These are phyloP conservation scores for Chascanopsetta lugubris DNA, from an alignment of 2,113 vertebrate genomes.

Conservation along the genomic window DNA sequence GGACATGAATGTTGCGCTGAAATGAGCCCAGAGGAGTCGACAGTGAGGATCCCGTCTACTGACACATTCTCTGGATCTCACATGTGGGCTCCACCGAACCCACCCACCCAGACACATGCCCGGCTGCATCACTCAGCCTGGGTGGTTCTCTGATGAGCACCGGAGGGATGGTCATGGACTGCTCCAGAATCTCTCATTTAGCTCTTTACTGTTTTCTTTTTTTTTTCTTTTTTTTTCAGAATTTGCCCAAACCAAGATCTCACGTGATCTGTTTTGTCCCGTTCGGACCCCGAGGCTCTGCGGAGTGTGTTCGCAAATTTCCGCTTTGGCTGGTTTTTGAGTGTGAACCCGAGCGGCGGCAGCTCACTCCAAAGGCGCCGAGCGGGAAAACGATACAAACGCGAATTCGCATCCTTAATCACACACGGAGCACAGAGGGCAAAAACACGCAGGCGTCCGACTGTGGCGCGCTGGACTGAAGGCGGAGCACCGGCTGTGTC, in stretches of 20 bases:
- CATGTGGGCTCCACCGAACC: background rate
- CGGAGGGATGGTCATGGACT: background rate
- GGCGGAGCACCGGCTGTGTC: conserved; percentile 27
- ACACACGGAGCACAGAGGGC: conserved; percentile 2
- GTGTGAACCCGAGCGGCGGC: no score
- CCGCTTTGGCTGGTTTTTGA: background rate
- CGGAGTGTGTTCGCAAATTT: background rate
- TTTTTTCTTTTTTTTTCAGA: no score
- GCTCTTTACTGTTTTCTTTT: no score
- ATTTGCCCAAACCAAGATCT: background rate
- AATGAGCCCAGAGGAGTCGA: no score
- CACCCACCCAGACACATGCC: no score
- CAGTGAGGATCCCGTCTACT: no score
- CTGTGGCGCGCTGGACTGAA: background rate
- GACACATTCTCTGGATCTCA: conserved; percentile 18
- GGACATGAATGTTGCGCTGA: no score
- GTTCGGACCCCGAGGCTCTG: background rate
- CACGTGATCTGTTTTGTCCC: background rate
- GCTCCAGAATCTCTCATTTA: background rate
- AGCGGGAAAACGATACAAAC: conserved; percentile 1
- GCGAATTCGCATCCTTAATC: conserved; percentile 8
- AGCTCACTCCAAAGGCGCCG: background rate
- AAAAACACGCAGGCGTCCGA: conserved; percentile 18
- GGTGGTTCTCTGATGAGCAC: conserved; percentile 18
- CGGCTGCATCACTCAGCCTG: conserved; percentile 7